These are phyloP conservation scores for Triops longicaudatus DNA, from an alignment of 1,140 invertebrate genomes.

Conservation along the genomic window DNA sequence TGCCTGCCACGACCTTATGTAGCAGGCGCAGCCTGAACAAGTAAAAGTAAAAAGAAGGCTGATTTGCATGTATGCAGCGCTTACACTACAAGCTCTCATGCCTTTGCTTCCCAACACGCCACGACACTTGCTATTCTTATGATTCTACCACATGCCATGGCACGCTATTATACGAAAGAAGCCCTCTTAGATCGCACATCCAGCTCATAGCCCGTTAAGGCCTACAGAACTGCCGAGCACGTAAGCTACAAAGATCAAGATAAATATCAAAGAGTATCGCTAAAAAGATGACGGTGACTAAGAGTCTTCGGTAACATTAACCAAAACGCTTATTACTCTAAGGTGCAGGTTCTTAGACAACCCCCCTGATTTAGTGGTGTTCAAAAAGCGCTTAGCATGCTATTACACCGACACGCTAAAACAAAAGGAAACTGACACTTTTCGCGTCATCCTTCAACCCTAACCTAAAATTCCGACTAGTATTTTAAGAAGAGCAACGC, in stretches of 20 bases:
- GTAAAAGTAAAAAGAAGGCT: neutral
- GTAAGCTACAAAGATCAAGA: neutral
- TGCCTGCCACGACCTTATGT: neutral
- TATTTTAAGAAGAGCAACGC: too few relatives aligned
- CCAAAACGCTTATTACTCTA: neutral
- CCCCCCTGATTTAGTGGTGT: too few relatives aligned
- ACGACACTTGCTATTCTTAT: constrained; percentile 15
- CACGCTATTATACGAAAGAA: neutral
- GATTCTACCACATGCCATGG: constrained; percentile 2
- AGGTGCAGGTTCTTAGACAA: too few relatives aligned
- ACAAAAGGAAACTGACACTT: neutral
- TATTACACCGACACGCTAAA: neutral
- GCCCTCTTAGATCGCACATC: neutral
- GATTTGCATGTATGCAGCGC: neutral
- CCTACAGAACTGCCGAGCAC: neutral
- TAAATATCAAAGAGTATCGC: neutral
- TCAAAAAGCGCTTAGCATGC: neutral
- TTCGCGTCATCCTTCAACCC: neutral
- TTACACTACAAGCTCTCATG: neutral
- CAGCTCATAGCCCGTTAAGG: neutral
- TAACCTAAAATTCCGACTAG: neutral
- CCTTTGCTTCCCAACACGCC: constrained; percentile 5
- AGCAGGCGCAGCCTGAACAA: neutral
- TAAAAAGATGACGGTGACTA: neutral
- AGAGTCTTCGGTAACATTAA: neutral